These are phyloP conservation scores for Cephalopholis sonnerati DNA, from an alignment of 2,113 vertebrate species.

Conservation along the genomic window DNA sequence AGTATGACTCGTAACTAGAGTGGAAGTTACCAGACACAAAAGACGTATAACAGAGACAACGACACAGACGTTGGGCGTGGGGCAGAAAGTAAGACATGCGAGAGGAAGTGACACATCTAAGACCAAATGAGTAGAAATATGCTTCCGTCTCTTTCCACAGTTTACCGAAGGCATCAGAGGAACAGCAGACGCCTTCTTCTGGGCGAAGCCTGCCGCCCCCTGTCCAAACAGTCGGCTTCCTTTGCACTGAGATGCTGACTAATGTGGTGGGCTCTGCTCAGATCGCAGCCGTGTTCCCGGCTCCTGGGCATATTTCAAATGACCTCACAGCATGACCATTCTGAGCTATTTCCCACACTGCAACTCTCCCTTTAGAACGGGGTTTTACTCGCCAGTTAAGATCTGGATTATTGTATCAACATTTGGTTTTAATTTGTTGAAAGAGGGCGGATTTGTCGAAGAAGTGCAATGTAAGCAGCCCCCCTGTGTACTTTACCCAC, in stretches of 20 bases:
- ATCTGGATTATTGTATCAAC: constrained; percentile 69
- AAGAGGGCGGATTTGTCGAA: constrained; percentile 59
- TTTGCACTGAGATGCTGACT: constrained; percentile 57
- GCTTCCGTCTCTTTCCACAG: constrained; percentile 24
- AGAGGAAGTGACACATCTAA: constrained; percentile 76
- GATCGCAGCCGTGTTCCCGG: constrained; percentile 34
- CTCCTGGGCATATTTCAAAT: constrained; percentile 58
- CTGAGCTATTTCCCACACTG: constrained; percentile 48
- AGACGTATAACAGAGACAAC: not conserved
- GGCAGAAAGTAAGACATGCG: constrained; percentile 19
- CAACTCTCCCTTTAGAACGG: constrained; percentile 38
- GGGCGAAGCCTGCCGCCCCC: constrained; percentile 35
- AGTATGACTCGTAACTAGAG: constrained; percentile 38
- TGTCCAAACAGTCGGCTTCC: constrained; percentile 68
- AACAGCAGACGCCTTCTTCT: constrained; percentile 65
- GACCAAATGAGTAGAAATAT: constrained; percentile 44
- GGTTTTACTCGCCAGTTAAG: constrained; percentile 28
- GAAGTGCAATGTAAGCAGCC: constrained; percentile 73
- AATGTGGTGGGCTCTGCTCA: constrained; percentile 54
- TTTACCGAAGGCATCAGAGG: constrained; percentile 50
- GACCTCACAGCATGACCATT: constrained; percentile 62
- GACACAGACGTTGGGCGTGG: constrained; percentile 47
- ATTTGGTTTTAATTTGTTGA: constrained; percentile 77
- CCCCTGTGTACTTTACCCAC: constrained; percentile 62
- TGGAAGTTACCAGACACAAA: constrained; percentile 56